Evolutionary conservation across 1,140 invertebrate genomes (phyloP), one percentile per base, ranked within the genome.

Genomic region (Semibalanus balanoides): DNA sequence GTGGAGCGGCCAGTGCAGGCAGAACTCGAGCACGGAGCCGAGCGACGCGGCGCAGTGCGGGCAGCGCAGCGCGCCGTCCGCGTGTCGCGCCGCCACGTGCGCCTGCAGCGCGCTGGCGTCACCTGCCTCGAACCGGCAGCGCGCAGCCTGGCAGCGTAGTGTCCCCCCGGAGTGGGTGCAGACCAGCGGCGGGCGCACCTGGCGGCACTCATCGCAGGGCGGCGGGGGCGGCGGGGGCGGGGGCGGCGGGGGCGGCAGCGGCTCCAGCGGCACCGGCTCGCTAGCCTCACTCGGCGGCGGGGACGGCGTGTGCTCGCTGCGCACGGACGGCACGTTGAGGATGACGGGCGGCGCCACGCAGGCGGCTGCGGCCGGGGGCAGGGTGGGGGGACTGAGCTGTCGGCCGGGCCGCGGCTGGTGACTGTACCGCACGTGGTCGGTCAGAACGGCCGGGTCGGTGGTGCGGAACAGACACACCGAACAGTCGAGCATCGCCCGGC

Each of bases 81-180:
- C 70, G 70, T 72, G 70, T 5, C 70, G 70, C 70, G 22, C 70
- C 25, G 70, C n/a, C 70, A 72, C 70, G 82, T 81, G 80, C 85
- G 86, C 75, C 78, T 79, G 79, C 85, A 86, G 69, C 82, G 82
- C 70, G 78, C 75, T 40, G 35, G 25, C 87, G 83, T 3, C 86
- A 82, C 31, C 86, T 87, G 30, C 86, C 86, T 70, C 86, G 87
- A 76, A 85, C 85, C 78, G 85, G 85, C 75, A 72, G n/a, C 29
- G 28, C n/a, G 70, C 70, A 1, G 70, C 70, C 28, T 30, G 29
- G 28, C 70, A 72, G n/a, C 28, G 29, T n/a, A 72, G 29, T 5
- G 25, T 11, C 3, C 70, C 11, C 19, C 70, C 70, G n/a, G 7
- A 11, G 70, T 72, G 70, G 11, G 25, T 27, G 70, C 70, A 72